These are phyloP conservation scores for Meda fulgida DNA, from an alignment of 2,797 vertebrate species.

Conservation along the genomic window DNA sequence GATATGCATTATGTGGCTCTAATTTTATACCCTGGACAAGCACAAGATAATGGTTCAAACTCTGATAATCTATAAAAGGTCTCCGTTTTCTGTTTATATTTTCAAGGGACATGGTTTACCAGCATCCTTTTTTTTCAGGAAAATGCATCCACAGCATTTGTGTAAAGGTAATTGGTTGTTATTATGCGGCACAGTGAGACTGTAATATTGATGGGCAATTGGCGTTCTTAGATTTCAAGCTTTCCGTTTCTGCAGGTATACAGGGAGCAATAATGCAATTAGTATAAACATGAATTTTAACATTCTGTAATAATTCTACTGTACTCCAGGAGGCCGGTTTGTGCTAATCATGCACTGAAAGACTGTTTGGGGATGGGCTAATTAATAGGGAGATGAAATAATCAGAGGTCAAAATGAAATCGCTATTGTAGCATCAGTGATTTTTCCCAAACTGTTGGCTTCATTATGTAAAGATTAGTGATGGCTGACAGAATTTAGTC, in stretches of 20 bases:
- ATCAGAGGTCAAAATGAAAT: conserved; percentile 14
- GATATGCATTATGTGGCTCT: background rate
- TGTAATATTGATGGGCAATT: conserved; percentile 14
- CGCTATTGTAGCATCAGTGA: conserved; percentile 17
- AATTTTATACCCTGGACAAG: background rate
- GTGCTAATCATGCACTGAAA: conserved; percentile 6
- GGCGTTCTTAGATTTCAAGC: conserved; percentile 1
- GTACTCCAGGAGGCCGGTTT: background rate
- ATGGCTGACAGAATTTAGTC: background rate
- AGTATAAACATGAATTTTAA: conserved; percentile 20
- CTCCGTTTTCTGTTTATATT: background rate
- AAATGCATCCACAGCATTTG: background rate
- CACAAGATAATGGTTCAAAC: background rate
- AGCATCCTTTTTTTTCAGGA: background rate
- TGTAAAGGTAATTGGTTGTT: conserved; percentile 4
- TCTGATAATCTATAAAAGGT: background rate
- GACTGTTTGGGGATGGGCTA: background rate
- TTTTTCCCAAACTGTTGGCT: conserved; percentile 9
- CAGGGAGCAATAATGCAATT: conserved; percentile 22
- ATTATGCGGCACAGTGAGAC: conserved; percentile 4
- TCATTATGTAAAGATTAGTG: conserved; percentile 33
- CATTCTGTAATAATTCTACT: background rate
- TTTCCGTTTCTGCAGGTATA: background rate
- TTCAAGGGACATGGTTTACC: background rate
- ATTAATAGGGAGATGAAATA: conserved; percentile 3